These are phyloP conservation scores for honey bee (Apis mellifera) DNA, from an alignment of 1,140 invertebrate genomes.

Conservation along the genomic window Amel_HAv3.1 CM009939.2:9419001-9419500, in stretches of 20 bases:
- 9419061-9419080: no score
- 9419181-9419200: no score
- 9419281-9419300: no score
- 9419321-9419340: no score
- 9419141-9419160: background rate
- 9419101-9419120: background rate
- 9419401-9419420: conserved; percentile 44
- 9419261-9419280: background rate
- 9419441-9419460: conserved; percentile 63
- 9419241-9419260: background rate
- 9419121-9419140: no score
- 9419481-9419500: conserved; percentile 33
- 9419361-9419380: conserved; percentile 37
- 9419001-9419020: no score
- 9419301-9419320: background rate
- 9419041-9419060: no score
- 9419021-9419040: no score
- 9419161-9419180: background rate
- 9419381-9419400: conserved; percentile 34
- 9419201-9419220: no score
- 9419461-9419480: conserved; percentile 51
- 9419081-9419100: no score
- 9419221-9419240: no score
- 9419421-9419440: conserved; percentile 55
- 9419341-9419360: conserved; percentile 13